Base-by-base conservation (phyloP, 2,113 vertebrate genomes). In the Meles meles region DNA sequence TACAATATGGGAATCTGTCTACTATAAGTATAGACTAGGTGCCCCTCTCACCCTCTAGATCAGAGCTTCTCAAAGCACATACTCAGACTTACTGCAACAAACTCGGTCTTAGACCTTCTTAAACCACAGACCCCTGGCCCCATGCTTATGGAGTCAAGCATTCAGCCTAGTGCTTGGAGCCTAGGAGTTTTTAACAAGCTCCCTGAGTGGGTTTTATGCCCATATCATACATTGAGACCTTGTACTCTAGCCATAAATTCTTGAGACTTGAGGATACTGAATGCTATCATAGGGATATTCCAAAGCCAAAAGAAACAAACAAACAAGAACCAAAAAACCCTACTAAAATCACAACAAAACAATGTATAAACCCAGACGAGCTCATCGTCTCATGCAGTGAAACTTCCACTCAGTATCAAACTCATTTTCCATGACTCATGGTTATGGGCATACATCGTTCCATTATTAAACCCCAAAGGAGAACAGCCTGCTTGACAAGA, bases 301-400 rank as follows among this genome's bases (percentile, higher is more conserved):
- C 39, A 57, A 59, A 90, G 59, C 29, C 20, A 29, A 93, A 90
- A 52, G 6, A 74, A n/a, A 69, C 13, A 15, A 34, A 59, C 57
- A 25, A 67, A 67, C 34, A 69, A 69, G 10, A 71, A 67, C 18
- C 15, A 7, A 34, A 61, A 5, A 23, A 86, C 74, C 39, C 15
- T 55, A n/a, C 82, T 82, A 93, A 97, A 91, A 93, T 79, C 77
- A 9, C 55, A 76, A 42, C 65, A 72, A 84, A 91, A 88, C 31
- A 49, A 65, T 80, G 59, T 80, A 25, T 52, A 86, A 94, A 52
- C 27, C 42, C 37, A 80, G 8, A 27, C 27, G 9, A 42, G 13
- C 76, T 61, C 27, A 65, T 82, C 80, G 1, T 57, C n/a, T 94
- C 39, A 49, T 52, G 79, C 89, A 80, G 49, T 82, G 44, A 82